Evolutionary conservation across 2,888 invertebrate species (phyloP).

Genomic region (Chaitophorus viminalis): DNA sequence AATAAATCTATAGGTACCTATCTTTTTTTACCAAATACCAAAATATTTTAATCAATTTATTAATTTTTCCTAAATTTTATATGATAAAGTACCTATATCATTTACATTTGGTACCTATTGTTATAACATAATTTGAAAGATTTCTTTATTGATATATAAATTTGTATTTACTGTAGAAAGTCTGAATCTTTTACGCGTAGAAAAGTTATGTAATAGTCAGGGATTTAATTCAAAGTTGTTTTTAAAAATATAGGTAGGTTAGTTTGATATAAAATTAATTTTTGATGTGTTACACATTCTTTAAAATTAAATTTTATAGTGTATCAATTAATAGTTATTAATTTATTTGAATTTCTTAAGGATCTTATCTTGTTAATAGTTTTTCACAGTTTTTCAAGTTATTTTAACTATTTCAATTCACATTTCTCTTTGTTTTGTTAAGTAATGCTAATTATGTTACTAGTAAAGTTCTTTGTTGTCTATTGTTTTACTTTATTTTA

Average conservation of each 20-base stretch:
- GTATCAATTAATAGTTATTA: not conserved
- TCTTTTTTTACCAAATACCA: not conserved
- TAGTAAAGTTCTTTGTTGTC: not conserved
- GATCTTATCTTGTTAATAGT: not conserved
- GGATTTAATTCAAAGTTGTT: conserved; percentile 43
- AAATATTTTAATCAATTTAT: not conserved
- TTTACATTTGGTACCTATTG: not conserved
- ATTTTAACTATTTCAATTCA: too few relatives aligned
- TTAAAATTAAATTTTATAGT: not conserved
- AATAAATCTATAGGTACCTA: not conserved
- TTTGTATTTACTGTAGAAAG: conserved; percentile 33
- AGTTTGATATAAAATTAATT: conserved; percentile 1
- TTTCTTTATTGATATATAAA: conserved; percentile 37
- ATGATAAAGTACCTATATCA: not conserved
- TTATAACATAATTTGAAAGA: conserved; percentile 11
- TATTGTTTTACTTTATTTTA: not conserved
- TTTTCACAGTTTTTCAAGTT: not conserved
- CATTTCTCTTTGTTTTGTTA: not conserved
- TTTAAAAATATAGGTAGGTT: conserved; percentile 6
- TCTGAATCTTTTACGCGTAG: conserved; percentile 29
- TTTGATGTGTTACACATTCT: not conserved
- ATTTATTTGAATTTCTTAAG: not conserved
- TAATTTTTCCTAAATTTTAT: not conserved
- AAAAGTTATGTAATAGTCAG: conserved; percentile 32
- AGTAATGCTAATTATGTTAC: not conserved